A percentile compares a stretch with the other conserved stretches of the same genome.
Conservation (phyloP, 2,888 invertebrate species). For the Eulithis prunata region DNA sequence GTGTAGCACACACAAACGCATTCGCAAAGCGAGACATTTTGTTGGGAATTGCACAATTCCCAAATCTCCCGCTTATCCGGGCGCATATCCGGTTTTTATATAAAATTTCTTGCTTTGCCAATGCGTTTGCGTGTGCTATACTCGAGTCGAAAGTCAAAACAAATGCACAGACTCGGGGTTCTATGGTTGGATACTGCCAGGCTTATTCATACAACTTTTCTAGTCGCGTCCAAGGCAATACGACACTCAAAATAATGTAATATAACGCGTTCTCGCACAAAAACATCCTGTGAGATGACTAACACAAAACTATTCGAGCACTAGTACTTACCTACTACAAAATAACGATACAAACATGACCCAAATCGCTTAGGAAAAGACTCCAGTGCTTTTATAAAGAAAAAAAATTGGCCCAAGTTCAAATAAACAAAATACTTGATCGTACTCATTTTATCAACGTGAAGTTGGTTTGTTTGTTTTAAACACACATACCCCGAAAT, state of each 20-base stretch:
- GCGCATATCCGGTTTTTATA: too few species aligned
- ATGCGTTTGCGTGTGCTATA: too few species aligned
- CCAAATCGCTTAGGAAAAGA: constrained; percentile 43
- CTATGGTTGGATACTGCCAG: too few species aligned
- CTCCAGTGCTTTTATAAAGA: constrained; percentile 18
- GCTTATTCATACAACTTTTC: neutral
- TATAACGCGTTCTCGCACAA: neutral
- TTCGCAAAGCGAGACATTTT: too few species aligned
- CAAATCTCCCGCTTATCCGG: too few species aligned
- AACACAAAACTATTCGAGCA: constrained; percentile 25
- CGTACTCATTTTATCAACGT: neutral
- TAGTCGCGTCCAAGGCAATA: neutral
- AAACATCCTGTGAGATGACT: constrained; percentile 31
- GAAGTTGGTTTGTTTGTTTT: neutral
- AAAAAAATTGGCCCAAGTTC: constrained; percentile 38
- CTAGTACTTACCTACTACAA: neutral
- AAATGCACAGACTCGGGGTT: too few species aligned
- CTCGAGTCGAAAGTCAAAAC: too few species aligned
- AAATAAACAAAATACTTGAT: constrained; percentile 25
- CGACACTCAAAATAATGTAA: constrained; percentile 2
- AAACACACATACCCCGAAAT: too few species aligned
- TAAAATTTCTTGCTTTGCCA: too few species aligned
- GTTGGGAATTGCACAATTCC: too few species aligned
- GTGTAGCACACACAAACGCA: too few species aligned
- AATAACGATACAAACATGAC: constrained; percentile 41